Evolutionary conservation across 2,797 vertebrate genomes (phyloP).

Genomic region (Triplophysa yarkandensis): DNA sequence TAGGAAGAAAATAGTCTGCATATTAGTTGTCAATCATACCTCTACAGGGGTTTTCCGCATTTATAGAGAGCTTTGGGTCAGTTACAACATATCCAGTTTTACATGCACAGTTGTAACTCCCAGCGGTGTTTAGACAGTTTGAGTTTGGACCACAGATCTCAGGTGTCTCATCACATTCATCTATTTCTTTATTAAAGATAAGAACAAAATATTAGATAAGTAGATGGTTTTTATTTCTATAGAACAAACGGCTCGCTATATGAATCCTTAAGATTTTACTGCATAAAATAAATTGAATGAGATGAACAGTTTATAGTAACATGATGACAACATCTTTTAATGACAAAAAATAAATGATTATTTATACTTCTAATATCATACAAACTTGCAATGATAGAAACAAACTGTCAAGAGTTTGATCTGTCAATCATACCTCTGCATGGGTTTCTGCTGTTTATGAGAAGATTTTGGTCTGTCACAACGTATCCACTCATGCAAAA

Average conservation of each 20-base stretch:
- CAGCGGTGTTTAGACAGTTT: conserved; percentile 14
- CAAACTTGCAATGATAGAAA: too few relatives aligned
- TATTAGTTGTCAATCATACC: neutral
- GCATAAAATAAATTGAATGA: too few relatives aligned
- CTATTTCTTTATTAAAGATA: neutral
- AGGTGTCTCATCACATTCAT: conserved; percentile 15
- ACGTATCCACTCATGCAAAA: neutral
- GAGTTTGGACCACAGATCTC: conserved; percentile 30
- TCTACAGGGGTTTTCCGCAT: neutral
- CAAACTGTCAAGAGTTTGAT: too few relatives aligned
- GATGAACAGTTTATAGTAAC: too few relatives aligned
- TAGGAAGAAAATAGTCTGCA: too few relatives aligned
- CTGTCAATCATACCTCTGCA: neutral
- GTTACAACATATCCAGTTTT: neutral
- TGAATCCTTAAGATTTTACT: too few relatives aligned
- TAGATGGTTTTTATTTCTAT: too few relatives aligned
- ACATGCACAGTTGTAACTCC: conserved; percentile 5
- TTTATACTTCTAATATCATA: too few relatives aligned
- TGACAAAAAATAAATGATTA: too few relatives aligned
- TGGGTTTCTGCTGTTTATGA: neutral
- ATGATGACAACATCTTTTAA: too few relatives aligned
- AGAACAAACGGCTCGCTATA: too few relatives aligned
- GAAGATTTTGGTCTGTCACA: neutral
- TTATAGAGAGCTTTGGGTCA: too few relatives aligned
- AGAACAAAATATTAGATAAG: neutral